Evolutionary conservation across 2,113 vertebrate species (phyloP).

Genomic region (Cebus imitator): DNA sequence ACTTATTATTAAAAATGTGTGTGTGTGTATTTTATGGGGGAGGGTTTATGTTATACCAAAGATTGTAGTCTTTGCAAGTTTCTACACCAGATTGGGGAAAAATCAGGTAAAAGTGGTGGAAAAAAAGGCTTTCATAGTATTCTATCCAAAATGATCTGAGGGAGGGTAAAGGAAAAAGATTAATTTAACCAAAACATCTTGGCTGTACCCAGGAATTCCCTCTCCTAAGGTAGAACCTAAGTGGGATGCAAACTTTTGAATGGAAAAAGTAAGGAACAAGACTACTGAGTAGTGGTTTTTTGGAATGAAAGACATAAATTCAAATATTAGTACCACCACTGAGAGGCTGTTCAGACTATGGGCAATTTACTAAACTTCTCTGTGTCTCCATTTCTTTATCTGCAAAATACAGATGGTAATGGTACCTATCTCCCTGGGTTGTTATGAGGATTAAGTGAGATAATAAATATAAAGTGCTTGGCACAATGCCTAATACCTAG

Average conservation of each 20-base stretch:
- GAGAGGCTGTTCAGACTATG: neutral
- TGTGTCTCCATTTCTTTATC: neutral
- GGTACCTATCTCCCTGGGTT: neutral
- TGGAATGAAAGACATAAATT: neutral
- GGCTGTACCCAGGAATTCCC: neutral
- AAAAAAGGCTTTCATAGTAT: neutral
- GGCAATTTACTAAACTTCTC: neutral
- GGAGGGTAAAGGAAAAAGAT: neutral
- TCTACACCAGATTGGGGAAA: neutral
- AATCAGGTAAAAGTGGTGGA: neutral
- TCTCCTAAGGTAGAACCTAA: neutral
- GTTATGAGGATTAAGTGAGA: neutral
- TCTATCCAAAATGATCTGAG: neutral
- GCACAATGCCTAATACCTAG: neutral
- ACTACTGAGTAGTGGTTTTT: neutral
- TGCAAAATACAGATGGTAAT: neutral
- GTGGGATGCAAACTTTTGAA: neutral
- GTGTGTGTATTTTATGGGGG: neutral
- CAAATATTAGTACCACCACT: neutral
- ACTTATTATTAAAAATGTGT: neutral
- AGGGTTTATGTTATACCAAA: neutral
- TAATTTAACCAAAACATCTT: neutral
- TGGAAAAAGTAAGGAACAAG: neutral
- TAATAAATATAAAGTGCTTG: neutral
- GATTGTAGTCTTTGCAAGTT: neutral